Evolutionary conservation across 2,797 vertebrate species (phyloP).

Genomic region (Acanthurus leucopareius): DNA sequence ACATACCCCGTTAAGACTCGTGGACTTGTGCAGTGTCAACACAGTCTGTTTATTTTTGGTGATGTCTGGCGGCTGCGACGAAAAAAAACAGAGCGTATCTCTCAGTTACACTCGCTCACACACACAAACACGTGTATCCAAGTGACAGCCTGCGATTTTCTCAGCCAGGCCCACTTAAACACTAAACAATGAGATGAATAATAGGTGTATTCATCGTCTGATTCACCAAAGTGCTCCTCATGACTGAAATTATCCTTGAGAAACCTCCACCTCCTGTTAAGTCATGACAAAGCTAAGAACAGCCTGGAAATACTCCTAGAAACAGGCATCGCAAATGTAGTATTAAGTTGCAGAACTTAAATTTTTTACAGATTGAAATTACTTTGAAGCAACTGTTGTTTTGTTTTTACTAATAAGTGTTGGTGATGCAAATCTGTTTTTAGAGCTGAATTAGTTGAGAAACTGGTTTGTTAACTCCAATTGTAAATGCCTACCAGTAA

Average conservation of each 20-base stretch:
- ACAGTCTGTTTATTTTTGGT: slow-evolving; percentile 67
- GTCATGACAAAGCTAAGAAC: background rate
- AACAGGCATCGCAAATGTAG: too few relatives aligned
- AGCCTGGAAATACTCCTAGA: background rate
- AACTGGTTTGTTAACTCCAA: slow-evolving; percentile 78
- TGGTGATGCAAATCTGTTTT: background rate
- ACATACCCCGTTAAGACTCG: slow-evolving; percentile 3
- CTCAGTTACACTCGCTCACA: background rate
- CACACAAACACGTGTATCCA: slow-evolving; percentile 38
- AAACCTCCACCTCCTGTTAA: slow-evolving; percentile 5
- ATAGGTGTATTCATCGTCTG: slow-evolving; percentile 52
- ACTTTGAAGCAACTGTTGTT: slow-evolving; percentile 7
- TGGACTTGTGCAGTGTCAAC: slow-evolving; percentile 70
- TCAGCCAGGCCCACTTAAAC: slow-evolving; percentile 37
- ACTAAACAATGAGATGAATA: slow-evolving; percentile 46
- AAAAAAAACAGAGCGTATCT: background rate
- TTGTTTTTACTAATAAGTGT: background rate
- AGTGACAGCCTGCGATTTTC: slow-evolving; percentile 40
- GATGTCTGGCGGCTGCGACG: slow-evolving; percentile 1
- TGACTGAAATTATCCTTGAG: background rate
- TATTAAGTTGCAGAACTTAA: too few relatives aligned
- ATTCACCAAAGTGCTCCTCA: slow-evolving; percentile 57
- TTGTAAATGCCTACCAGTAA: slow-evolving; percentile 20
- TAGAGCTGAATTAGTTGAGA: slow-evolving; percentile 18
- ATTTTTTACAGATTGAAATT: background rate